These are phyloP conservation scores for Muricea muricata DNA, from an alignment of 92 coral and sea anemone species.

Conservation along the genomic window DNA sequence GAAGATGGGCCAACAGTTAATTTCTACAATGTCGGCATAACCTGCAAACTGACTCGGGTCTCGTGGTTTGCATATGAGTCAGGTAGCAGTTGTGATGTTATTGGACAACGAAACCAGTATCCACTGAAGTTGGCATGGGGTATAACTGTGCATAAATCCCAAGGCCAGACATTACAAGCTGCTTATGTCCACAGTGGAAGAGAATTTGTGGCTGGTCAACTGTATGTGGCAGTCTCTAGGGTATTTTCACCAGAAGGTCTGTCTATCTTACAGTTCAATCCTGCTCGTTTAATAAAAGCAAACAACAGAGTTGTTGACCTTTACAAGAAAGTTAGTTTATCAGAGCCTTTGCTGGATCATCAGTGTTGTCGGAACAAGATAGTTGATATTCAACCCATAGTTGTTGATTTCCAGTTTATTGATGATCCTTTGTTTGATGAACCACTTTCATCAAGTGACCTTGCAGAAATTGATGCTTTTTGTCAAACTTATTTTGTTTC, in stretches of 20 bases:
- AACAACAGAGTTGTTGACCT: constrained; percentile 2
- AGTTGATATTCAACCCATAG: not conserved
- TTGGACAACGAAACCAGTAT: constrained; percentile 44
- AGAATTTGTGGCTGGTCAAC: constrained; percentile 53
- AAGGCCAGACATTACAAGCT: constrained; percentile 50
- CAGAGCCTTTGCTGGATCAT: not conserved
- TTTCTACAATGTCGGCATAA: constrained; percentile 44
- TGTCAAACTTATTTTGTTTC: too few species aligned
- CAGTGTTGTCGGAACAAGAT: constrained; percentile 8
- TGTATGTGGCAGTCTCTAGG: too few species aligned
- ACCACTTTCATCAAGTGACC: not conserved
- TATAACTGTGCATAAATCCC: constrained; percentile 48
- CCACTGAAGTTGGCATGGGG: constrained; percentile 56
- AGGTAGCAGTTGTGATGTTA: constrained; percentile 11
- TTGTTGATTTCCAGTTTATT: not conserved
- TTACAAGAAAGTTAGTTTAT: constrained; percentile 5
- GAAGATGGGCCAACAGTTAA: constrained; percentile 24
- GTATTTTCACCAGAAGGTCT: too few species aligned
- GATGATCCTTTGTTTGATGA: not conserved
- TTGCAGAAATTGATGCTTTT: not conserved
- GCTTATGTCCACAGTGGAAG: constrained; percentile 55
- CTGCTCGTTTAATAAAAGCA: constrained; percentile 11
- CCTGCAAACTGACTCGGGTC: constrained; percentile 27
- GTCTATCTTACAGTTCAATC: constrained; percentile 36
- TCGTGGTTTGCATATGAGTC: constrained; percentile 37